These are phyloP conservation scores for Germaria angustata DNA, from an alignment of 2,888 invertebrate genomes.

Conservation along the genomic window DNA sequence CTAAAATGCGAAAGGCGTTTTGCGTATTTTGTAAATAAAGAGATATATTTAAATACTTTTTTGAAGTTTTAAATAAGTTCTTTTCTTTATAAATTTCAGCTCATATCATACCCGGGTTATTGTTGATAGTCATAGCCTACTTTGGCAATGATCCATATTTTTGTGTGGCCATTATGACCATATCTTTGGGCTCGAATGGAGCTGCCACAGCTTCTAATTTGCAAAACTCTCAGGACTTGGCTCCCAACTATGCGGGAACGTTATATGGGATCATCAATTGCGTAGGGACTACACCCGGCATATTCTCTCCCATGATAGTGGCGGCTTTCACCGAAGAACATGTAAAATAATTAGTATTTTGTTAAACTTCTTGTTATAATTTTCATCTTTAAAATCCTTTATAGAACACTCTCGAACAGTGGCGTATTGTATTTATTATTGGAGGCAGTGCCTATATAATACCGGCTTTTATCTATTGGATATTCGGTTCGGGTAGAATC, in stretches of 20 bases:
- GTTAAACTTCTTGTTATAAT: neutral
- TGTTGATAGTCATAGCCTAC: conserved; percentile 82
- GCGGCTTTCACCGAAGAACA: conserved; percentile 80
- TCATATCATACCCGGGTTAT: conserved; percentile 83
- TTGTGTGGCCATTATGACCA: conserved; percentile 84
- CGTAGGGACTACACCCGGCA: conserved; percentile 85
- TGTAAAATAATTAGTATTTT: conserved; percentile 64
- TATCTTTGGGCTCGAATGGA: conserved; percentile 85
- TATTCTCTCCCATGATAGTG: conserved; percentile 86
- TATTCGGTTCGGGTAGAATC: conserved; percentile 86
- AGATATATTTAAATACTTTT: neutral
- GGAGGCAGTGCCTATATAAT: conserved; percentile 86
- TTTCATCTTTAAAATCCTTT: conserved; percentile 70
- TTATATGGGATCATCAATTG: conserved; percentile 88
- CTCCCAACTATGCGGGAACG: conserved; percentile 87
- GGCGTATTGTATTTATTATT: conserved; percentile 87
- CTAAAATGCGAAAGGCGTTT: conserved; percentile 85
- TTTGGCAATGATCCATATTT: conserved; percentile 84
- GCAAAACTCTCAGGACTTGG: conserved; percentile 85
- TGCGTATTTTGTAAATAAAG: conserved; percentile 82
- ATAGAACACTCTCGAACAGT: conserved; percentile 88
- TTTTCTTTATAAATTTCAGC: conserved; percentile 78
- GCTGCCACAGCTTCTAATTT: conserved; percentile 84
- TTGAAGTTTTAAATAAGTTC: too few relatives aligned
- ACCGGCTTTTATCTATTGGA: conserved; percentile 85